Percentiles rank a stretch among this genome's conserved stretches.
Conservation (phyloP, 2,113 vertebrate genomes). For the Tetraodon nigroviridis region DNA sequence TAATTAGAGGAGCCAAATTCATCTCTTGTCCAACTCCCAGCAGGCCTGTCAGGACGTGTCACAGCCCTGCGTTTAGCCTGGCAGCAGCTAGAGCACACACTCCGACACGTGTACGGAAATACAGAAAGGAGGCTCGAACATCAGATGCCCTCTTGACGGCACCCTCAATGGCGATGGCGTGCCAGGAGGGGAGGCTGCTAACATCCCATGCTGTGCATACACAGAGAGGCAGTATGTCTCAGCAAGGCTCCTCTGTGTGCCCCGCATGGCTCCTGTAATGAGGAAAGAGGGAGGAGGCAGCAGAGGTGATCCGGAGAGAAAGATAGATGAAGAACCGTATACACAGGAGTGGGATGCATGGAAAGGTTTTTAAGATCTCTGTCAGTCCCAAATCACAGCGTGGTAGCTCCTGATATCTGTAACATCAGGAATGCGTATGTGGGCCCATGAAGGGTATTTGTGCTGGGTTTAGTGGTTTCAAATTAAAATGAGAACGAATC, state of each 20-base stretch:
- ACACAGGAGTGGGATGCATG: too few species aligned
- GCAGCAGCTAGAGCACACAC: constrained; percentile 40
- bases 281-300: background rate
- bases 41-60: constrained; percentile 57
- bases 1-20: constrained; percentile 66
- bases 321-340: too few species aligned
- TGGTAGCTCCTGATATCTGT: too few species aligned
- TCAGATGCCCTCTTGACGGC: too few species aligned
- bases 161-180: background rate
- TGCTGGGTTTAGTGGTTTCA: too few species aligned
- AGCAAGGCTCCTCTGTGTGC: background rate
- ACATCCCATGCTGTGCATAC: background rate
- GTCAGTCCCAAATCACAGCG: too few species aligned
- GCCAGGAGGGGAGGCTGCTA: background rate
- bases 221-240: background rate
- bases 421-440: too few species aligned
- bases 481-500: too few species aligned
- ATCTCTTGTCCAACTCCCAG: constrained; percentile 55
- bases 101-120: constrained; percentile 19
- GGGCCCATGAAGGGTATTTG: too few species aligned
- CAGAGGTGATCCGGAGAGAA: background rate
- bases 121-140: too few species aligned
- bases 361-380: too few species aligned
- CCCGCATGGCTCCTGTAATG: background rate
- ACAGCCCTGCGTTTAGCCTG: constrained; percentile 55